Evolutionary conservation across 2,113 vertebrate genomes (phyloP).

Genomic region (Tapirus terrestris): DNA sequence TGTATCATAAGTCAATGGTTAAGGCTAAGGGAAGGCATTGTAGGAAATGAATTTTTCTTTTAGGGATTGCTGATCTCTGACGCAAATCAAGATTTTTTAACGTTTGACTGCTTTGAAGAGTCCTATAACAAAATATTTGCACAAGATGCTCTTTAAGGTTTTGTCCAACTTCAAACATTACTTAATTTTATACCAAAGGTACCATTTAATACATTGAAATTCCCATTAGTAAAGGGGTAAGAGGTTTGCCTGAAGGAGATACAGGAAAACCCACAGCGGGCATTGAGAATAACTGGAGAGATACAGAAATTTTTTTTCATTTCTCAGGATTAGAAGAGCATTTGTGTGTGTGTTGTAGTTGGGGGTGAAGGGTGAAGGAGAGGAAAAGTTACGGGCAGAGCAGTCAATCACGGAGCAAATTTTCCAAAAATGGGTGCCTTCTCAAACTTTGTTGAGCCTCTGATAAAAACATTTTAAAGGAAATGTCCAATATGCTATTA

Average conservation of each 20-base stretch:
- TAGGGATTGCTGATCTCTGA: not conserved
- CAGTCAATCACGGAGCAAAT: not conserved
- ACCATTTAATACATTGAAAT: not conserved
- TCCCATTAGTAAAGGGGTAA: not conserved
- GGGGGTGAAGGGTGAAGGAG: rapidly evolving
- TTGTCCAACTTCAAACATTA: not conserved
- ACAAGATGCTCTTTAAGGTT: not conserved
- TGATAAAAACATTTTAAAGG: not conserved
- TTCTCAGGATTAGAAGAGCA: not conserved
- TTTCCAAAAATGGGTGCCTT: not conserved
- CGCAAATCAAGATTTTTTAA: constrained; percentile 20
- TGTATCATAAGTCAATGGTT: not conserved
- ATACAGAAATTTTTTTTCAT: not conserved
- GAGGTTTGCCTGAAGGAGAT: not conserved
- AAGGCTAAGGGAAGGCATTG: not conserved
- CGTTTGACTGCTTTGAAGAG: not conserved
- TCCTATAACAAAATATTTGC: not conserved
- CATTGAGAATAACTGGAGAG: not conserved
- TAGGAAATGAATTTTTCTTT: not conserved
- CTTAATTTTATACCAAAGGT: not conserved
- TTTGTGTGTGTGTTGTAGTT: not conserved
- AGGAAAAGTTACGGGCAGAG: not conserved
- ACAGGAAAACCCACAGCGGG: not conserved
- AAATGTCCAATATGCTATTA: not conserved
- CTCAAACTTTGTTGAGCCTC: not conserved